Base-by-base conservation (phyloP, 2,888 invertebrate genomes). In the Dryobota labecula region DNA sequence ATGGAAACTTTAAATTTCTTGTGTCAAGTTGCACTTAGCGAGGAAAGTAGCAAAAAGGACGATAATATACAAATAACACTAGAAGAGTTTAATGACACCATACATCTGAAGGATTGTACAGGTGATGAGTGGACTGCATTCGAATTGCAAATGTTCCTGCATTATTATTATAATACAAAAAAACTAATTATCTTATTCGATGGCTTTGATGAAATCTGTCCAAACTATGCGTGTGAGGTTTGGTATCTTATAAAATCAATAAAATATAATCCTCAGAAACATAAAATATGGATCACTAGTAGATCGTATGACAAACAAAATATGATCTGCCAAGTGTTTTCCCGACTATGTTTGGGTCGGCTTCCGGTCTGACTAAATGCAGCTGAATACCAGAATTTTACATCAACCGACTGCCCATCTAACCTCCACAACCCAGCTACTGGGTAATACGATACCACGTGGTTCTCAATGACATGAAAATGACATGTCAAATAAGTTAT, bases 1-100 rank as follows among this genome's bases (percentile, higher is more conserved):
- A 18, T 24, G 30, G 49, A 70, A 49, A 70, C 13, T 30, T 69
- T 67, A 70, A 24, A 24, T n/a, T 68, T 68, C 13, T 30, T 67
- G 38, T 67, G 70, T 36, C 33, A 33, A 27, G 27, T 43, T 27
- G 60, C 60, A 58, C 43, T 73, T 15, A 47, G 58, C 7, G 58
- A 58, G 20, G 27, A 41, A 41, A 41, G 20, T 27, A 13, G 41
- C 38, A 58, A 41, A 41, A 20, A 20, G 27, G 7, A 41, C 2
- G 41, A 41, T 20, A 7, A 41, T 20, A 7, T 58, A 41, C 24
- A 58, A 27, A 41, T 58, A 27, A 41, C 7, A 13, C 24, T 58
- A 2, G 41, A 20, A 27, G 13, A 38, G 24, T 24, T 11, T 18
- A 24, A 36, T 24, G 36, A 18, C 15, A 36, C 15, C n/a, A 57